A percentile compares a stretch with the other conserved stretches of the same genome.
phyloP scores from a whole-genome alignment of 2,888 invertebrate species.

The Dolomedes plantarius region DNA sequence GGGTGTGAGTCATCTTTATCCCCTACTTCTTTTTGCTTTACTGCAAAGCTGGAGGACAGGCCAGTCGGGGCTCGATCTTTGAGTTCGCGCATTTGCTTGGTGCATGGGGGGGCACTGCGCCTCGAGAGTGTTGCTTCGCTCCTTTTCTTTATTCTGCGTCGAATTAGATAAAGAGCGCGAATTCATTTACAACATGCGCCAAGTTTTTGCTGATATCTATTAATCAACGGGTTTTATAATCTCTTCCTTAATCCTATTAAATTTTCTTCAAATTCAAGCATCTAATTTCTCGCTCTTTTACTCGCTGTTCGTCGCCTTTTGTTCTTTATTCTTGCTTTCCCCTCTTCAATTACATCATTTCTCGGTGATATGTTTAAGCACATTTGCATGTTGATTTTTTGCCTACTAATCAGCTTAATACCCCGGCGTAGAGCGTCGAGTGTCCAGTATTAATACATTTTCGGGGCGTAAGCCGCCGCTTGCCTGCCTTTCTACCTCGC shows the following conservation, averaged over 20 bases:
- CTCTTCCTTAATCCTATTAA: constrained; percentile 69
- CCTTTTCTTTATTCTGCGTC: constrained; percentile 15
- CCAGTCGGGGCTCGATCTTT: not conserved
- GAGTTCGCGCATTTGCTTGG: not conserved
- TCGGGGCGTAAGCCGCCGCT: constrained; percentile 28
- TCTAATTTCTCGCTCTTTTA: constrained; percentile 69
- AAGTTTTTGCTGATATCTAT: constrained; percentile 63
- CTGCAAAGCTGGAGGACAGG: not conserved
- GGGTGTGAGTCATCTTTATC: too few relatives aligned
- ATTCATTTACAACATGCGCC: constrained; percentile 55
- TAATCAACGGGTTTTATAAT: constrained; percentile 69
- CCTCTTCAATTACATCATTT: constrained; percentile 39
- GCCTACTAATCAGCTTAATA: constrained; percentile 64
- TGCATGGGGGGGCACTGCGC: not conserved
- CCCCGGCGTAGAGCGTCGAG: constrained; percentile 48
- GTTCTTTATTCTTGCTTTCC: constrained; percentile 35
- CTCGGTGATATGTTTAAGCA: constrained; percentile 40
- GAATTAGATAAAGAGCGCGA: constrained; percentile 26
- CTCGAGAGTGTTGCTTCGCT: not conserved
- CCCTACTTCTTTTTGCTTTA: too few relatives aligned
- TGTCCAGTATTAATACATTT: constrained; percentile 59
- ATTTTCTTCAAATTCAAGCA: constrained; percentile 63
- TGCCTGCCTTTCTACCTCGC: constrained; percentile 26
- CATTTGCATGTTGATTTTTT: constrained; percentile 53
- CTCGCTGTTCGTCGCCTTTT: constrained; percentile 41